A percentile compares a stretch with the other conserved stretches of the same genome.
phyloP scores from a whole-genome alignment of 1,140 invertebrate genomes.

The Lineus longissimus region DNA sequence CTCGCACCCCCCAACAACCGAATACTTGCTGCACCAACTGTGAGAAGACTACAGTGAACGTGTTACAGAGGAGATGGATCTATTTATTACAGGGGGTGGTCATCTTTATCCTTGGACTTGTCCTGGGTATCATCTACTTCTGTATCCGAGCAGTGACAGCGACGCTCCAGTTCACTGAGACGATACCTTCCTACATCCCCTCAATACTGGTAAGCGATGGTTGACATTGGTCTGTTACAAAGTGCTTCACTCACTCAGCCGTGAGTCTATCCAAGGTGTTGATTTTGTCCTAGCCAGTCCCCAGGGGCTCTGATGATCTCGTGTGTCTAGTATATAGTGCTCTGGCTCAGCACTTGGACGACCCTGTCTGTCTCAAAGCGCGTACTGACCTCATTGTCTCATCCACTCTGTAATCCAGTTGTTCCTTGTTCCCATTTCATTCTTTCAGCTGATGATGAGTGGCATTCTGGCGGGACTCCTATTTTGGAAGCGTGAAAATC shows the following conservation, averaged over 20 bases:
- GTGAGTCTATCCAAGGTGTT: background rate
- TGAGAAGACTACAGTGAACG: background rate
- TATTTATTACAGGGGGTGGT: background rate
- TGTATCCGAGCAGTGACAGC: background rate
- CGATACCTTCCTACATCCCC: background rate
- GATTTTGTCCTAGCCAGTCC: background rate
- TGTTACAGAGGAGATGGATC: background rate
- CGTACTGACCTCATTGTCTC: background rate
- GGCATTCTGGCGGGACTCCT: too few species aligned
- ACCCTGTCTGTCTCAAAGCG: background rate
- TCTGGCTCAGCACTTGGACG: background rate
- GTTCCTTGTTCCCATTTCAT: too few species aligned
- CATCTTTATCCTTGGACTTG: background rate
- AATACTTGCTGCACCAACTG: too few species aligned
- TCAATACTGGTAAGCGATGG: background rate
- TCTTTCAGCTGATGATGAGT: too few species aligned
- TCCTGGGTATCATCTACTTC: background rate
- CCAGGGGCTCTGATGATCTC: background rate
- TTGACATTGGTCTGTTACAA: background rate
- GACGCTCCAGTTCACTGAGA: background rate
- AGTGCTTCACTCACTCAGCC: background rate
- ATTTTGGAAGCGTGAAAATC: too few species aligned
- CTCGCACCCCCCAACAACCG: too few species aligned
- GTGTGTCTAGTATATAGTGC: background rate
- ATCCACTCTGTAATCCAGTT: too few species aligned